Percentiles rank a stretch among this genome's conserved stretches.
These are phyloP conservation scores for Archegozetes longisetosus DNA, from an alignment of 1,140 invertebrate species.

Conservation along the genomic window DNA sequence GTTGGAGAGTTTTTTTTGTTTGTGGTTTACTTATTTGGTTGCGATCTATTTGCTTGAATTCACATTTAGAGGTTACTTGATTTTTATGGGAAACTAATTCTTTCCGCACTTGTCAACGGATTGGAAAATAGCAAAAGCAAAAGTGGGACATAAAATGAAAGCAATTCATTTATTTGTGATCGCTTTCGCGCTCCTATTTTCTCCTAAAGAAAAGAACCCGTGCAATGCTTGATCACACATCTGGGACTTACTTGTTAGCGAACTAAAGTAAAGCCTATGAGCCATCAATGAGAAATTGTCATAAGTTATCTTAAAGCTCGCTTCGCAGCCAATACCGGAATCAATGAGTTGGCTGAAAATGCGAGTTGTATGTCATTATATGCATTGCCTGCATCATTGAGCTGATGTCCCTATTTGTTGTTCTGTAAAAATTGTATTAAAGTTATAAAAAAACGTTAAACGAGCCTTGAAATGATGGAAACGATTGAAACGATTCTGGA, in stretches of 20 bases:
- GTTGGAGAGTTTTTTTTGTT: no score
- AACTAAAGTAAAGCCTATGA: neutral
- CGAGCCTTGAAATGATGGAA: no score
- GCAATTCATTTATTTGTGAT: neutral
- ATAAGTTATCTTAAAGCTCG: neutral
- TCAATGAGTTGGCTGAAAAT: neutral
- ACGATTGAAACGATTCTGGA: no score
- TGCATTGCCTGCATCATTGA: neutral
- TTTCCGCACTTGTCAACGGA: neutral
- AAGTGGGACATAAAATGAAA: neutral
- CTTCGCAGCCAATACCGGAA: neutral
- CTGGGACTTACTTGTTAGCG: neutral
- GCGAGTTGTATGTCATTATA: neutral
- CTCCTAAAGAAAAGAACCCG: neutral
- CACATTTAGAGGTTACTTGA: no score
- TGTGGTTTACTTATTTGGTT: no score
- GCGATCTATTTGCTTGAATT: no score
- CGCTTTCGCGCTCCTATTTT: neutral
- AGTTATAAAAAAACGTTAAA: no score
- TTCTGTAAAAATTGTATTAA: no score
- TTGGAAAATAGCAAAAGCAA: neutral
- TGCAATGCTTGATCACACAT: neutral
- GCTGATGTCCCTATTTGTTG: neutral
- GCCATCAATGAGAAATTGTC: neutral
- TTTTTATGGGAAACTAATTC: no score